A percentile compares a stretch with the other conserved stretches of the same genome.
Conservation (phyloP, 2,113 vertebrate species). For the Zosterops pallidus region DNA sequence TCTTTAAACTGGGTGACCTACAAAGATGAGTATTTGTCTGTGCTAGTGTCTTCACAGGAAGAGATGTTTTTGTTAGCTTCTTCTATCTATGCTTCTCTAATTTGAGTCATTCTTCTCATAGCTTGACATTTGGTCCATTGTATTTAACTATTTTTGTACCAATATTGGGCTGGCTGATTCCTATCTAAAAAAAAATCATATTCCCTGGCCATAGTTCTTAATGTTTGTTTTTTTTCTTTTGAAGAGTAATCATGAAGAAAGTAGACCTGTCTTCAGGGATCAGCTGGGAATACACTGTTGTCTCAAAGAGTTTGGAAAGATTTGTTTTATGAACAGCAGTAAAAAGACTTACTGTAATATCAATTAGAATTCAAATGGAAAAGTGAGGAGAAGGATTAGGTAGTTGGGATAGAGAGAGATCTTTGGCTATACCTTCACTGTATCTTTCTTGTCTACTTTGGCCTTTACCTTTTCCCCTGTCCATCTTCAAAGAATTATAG, state of each 20-base stretch:
- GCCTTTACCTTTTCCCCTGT: neutral
- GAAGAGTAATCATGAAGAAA: neutral
- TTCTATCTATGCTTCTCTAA: neutral
- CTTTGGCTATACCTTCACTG: neutral
- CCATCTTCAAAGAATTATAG: neutral
- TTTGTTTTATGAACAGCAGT: neutral
- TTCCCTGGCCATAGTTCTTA: neutral
- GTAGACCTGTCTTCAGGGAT: neutral
- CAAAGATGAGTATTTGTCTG: neutral
- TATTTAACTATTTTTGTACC: neutral
- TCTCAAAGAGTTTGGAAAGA: neutral
- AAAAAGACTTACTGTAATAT: neutral
- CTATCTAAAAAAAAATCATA: neutral
- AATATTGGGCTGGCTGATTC: neutral
- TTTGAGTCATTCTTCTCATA: neutral
- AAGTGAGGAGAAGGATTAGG: neutral
- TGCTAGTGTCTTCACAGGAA: neutral
- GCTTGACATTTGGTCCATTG: neutral
- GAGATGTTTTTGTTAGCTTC: neutral
- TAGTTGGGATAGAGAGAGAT: neutral
- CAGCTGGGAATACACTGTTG: neutral
- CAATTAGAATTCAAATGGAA: neutral
- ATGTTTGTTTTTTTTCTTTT: neutral
- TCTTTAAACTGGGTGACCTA: constrained; percentile 1
- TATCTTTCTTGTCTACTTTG: neutral